Evolutionary conservation across 35 echinoderm and acorn worm genomes (phyloP), one percentile per base, ranked within the genome.

Genomic region (Holothuria glaberrima): DNA sequence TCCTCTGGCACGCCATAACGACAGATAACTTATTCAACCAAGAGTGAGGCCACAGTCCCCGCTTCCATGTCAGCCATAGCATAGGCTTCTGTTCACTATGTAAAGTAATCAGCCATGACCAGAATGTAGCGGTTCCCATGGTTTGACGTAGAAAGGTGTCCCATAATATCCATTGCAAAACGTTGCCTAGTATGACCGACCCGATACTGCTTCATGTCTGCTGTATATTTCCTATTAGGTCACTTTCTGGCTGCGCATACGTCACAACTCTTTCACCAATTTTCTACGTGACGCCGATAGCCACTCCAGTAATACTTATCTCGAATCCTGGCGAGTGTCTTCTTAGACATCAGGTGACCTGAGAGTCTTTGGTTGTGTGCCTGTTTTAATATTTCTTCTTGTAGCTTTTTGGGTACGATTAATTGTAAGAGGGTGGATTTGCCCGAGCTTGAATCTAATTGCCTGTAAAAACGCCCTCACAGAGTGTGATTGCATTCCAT

Each of bases 11-110:
- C 35, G 3, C 92, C 86, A 57, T 84, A 90, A 18, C 88, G 6
- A 31, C 78, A 90, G 3, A 90, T 48, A 21, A 82, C 64, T 48
- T 72, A 4, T 20, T 60, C 73, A 29, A 88, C 86, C 41, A 92
- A 76, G 3, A 75, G 32, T 2, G 26, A 35, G 24, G 91, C 91
- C 19, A 94, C 83, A 9, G 90, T 91, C 50, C 48, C 93, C 0
- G 93, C 83, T 18, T 31, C 59, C 25, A 32, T 90, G 76, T 46
- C 56, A 2, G 14, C 75, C 50, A 6, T 48, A 5, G 75, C 46
- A 18, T 75, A 61, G 36, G 75, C 78, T 48, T 91, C 60, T 27
- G 62, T 82, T 9, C 59, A 91, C 54, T 90, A 79, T 3, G 77
- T 83, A 36, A 83, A 83, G 54, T 91, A 84, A 27, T 91, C 89